A percentile compares a stretch with the other conserved stretches of the same genome.
These are phyloP conservation scores for Galaxias olidus DNA, from an alignment of 2,797 vertebrate genomes.

Conservation along the genomic window DNA sequence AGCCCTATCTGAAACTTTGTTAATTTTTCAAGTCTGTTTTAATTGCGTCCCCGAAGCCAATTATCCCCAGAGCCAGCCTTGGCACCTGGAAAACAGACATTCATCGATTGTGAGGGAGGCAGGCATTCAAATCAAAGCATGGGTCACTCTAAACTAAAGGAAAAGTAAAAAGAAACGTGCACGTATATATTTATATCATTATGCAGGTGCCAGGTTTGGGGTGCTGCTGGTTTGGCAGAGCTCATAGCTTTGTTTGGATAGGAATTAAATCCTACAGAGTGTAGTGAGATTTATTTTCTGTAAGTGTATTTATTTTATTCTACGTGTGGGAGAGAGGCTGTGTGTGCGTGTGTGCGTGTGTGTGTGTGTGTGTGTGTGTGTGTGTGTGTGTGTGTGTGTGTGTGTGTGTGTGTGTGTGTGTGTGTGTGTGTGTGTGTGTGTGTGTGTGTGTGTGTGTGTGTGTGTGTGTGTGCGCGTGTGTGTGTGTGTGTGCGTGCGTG, in stretches of 20 bases:
- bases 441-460: too few species aligned
- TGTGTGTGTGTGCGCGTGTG: too few species aligned
- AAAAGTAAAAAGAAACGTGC: constrained; percentile 2
- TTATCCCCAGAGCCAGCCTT: constrained; percentile 9
- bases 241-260: neutral
- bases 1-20: constrained; percentile 18
- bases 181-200: neutral
- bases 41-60: constrained; percentile 23
- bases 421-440: too few species aligned
- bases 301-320: too few species aligned
- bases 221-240: neutral
- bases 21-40: constrained; percentile 20
- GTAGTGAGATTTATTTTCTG: too few species aligned
- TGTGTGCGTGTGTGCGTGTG: too few species aligned
- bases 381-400: too few species aligned
- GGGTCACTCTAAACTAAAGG: constrained; percentile 13
- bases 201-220: constrained; percentile 1
- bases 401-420: too few species aligned
- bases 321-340: too few species aligned
- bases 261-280: too few species aligned
- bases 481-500: too few species aligned
- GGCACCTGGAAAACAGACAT: constrained; percentile 39
- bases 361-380: too few species aligned
- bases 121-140: neutral
- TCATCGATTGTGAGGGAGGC: constrained; percentile 10